Evolutionary conservation across 2,113 vertebrate genomes (phyloP).

Genomic region (Laticauda laticaudata): DNA sequence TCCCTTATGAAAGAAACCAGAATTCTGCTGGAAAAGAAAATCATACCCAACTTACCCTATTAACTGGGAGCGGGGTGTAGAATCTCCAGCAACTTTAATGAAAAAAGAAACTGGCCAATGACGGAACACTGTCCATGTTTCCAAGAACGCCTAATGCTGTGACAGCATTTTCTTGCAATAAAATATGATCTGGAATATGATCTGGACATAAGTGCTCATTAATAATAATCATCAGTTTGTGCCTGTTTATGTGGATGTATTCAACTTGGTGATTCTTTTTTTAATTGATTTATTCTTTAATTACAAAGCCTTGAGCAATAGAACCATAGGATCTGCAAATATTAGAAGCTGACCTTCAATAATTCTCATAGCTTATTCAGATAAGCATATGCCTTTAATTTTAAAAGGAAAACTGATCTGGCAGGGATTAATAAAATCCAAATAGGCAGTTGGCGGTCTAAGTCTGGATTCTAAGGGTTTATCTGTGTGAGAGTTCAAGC

Average conservation of each 20-base stretch:
- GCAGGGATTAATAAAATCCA: background rate
- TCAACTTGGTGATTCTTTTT: background rate
- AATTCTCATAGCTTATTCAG: constrained; percentile 31
- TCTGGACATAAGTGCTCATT: background rate
- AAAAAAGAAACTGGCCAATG: background rate
- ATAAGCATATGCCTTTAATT: constrained; percentile 25
- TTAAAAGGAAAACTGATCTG: constrained; percentile 10
- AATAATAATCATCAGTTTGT: background rate
- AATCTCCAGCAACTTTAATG: background rate
- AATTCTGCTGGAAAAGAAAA: background rate
- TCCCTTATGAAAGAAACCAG: background rate
- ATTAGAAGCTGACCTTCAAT: constrained; percentile 24
- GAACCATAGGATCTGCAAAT: constrained; percentile 12
- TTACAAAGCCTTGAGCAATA: constrained; percentile 30
- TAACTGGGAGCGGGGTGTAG: background rate
- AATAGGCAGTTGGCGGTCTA: constrained; percentile 37
- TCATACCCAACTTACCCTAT: too few relatives aligned
- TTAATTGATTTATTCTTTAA: background rate
- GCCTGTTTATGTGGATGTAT: background rate
- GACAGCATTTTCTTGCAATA: background rate
- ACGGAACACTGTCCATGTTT: background rate
- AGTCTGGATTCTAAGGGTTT: background rate
- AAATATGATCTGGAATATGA: background rate
- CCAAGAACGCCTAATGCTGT: background rate
- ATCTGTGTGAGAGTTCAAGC: constrained; percentile 47